Conservation (phyloP, 2,113 vertebrate species). For the Motacilla alba region DNA sequence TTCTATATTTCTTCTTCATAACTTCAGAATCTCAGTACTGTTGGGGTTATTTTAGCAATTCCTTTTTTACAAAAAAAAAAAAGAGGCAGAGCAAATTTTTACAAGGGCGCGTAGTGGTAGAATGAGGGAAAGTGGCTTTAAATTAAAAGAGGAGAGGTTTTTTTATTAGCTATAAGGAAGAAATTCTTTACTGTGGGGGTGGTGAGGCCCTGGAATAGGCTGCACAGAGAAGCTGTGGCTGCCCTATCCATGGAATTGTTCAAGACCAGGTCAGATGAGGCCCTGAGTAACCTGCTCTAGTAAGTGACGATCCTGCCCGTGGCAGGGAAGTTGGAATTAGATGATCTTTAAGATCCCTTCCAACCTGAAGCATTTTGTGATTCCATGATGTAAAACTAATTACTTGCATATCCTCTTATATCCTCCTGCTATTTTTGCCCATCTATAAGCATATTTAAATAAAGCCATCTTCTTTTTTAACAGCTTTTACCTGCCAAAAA, state of each 20-base stretch:
- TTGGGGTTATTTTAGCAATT: background rate
- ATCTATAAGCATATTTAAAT: background rate
- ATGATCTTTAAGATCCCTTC: background rate
- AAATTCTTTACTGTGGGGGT: background rate
- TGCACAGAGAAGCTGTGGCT: background rate
- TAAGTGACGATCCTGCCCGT: background rate
- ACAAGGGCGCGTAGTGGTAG: background rate
- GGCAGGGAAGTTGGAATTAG: background rate
- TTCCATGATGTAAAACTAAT: background rate
- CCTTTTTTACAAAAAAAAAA: background rate
- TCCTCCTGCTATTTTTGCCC: background rate
- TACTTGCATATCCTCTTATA: background rate
- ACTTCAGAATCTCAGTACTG: background rate
- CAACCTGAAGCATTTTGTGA: background rate
- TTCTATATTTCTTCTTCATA: background rate
- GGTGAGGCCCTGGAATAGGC: background rate
- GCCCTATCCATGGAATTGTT: background rate
- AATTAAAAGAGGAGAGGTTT: background rate
- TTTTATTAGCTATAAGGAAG: background rate
- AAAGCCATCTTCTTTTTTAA: background rate
- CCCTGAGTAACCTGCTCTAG: background rate
- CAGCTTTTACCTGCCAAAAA: slow-evolving; percentile 98
- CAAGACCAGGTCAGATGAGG: background rate
- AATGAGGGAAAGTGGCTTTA: background rate
- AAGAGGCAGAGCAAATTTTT: background rate